Conservation (phyloP, 2,888 invertebrate species). For the Poecilobothrus nobilitatus region DNA sequence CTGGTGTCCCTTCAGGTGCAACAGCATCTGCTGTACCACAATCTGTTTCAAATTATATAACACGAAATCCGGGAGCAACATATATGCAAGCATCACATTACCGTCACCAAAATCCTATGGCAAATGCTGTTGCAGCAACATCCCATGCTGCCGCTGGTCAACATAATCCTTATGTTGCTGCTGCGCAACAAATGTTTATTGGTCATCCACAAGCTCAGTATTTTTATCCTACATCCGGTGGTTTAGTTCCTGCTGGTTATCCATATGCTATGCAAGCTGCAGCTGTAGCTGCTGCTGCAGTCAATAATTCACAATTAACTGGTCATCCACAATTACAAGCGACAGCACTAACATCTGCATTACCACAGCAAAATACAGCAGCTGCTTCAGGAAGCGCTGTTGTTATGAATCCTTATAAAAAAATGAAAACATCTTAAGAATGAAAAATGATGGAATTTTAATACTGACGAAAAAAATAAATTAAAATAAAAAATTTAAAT, state of each 20-base stretch:
- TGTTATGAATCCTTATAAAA: conserved; percentile 77
- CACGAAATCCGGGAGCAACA: conserved; percentile 4
- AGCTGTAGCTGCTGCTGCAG: conserved; percentile 14
- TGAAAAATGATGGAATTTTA: no score
- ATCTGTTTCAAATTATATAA: conserved; percentile 7
- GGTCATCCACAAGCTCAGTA: conserved; percentile 17
- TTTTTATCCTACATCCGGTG: conserved; percentile 16
- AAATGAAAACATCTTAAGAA: conserved; percentile 68
- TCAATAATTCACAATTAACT: conserved; percentile 13
- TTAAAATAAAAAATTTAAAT: background rate
- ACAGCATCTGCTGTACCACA: conserved; percentile 9
- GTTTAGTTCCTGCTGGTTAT: conserved; percentile 12
- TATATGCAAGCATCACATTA: conserved; percentile 14
- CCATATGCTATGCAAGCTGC: conserved; percentile 15
- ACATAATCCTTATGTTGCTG: conserved; percentile 12
- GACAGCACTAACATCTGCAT: conserved; percentile 15
- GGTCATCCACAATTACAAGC: conserved; percentile 8
- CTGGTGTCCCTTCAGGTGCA: background rate
- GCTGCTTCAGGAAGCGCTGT: conserved; percentile 39
- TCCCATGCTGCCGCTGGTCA: conserved; percentile 35
- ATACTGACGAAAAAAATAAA: background rate
- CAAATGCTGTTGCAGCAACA: conserved; percentile 29
- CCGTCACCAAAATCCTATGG: conserved; percentile 2
- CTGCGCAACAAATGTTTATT: background rate
- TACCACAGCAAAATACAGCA: conserved; percentile 10